A percentile compares a stretch with the other conserved stretches of the same genome.
Conservation (phyloP, 2,113 vertebrate genomes). For the Hippocampus guttulatus region DNA sequence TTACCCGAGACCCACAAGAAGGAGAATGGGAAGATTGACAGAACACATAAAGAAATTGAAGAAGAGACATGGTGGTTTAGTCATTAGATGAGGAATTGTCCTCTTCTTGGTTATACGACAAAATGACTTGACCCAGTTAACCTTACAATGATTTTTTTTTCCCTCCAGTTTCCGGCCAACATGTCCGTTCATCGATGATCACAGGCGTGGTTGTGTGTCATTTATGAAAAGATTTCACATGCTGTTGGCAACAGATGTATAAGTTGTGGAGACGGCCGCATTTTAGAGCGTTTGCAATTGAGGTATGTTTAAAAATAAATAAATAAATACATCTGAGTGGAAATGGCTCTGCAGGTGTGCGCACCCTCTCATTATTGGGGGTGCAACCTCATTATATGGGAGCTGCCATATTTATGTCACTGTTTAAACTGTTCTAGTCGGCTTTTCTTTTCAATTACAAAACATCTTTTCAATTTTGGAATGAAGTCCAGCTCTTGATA, state of each 20-base stretch:
- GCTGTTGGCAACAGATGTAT: not conserved
- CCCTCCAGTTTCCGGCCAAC: not conserved
- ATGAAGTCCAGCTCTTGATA: too few species aligned
- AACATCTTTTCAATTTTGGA: too few species aligned
- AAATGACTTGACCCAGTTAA: not conserved
- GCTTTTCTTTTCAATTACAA: too few species aligned
- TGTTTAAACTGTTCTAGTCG: too few species aligned
- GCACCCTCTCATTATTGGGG: too few species aligned
- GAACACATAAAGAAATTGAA: conserved; percentile 8
- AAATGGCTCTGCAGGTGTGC: too few species aligned
- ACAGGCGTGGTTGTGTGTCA: not conserved
- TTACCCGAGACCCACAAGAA: conserved; percentile 28
- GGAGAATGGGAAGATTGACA: conserved; percentile 11
- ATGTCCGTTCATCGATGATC: not conserved
- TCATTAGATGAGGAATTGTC: conserved; percentile 29
- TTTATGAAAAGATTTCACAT: not conserved
- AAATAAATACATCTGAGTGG: too few species aligned
- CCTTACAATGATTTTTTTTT: not conserved
- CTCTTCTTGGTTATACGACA: conserved; percentile 5
- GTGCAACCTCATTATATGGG: too few species aligned
- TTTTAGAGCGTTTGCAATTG: not conserved
- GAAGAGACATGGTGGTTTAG: conserved; percentile 20
- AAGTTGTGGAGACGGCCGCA: not conserved
- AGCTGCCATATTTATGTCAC: too few species aligned
- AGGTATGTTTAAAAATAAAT: too few species aligned